These are phyloP conservation scores for Erebia palarica DNA, from an alignment of 2,888 invertebrate species.

Conservation along the genomic window DNA sequence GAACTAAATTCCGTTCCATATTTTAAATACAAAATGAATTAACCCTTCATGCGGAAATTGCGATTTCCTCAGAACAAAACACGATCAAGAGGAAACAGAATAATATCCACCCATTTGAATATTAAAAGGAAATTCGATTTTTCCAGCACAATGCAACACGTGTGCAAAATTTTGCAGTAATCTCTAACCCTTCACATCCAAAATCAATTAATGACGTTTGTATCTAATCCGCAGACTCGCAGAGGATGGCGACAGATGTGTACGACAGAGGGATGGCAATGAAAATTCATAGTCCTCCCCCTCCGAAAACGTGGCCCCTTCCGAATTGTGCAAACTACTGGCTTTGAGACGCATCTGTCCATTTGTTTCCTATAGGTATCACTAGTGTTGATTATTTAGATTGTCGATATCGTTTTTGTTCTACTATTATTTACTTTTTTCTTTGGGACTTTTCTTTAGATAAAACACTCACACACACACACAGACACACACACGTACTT, in stretches of 20 bases:
- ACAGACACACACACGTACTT: too few species aligned
- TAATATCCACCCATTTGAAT: neutral
- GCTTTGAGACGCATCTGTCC: conserved; percentile 76
- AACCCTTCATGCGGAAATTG: neutral
- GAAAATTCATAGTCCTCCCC: conserved; percentile 71
- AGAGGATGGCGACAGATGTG: conserved; percentile 75
- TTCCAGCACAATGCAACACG: conserved; percentile 47
- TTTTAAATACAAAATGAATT: neutral
- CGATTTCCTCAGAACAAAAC: neutral
- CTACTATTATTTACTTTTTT: neutral
- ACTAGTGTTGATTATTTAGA: conserved; percentile 41
- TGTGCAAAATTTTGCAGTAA: conserved; percentile 56
- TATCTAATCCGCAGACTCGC: conserved; percentile 72
- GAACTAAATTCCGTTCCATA: neutral
- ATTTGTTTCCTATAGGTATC: conserved; percentile 52
- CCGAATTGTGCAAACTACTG: conserved; percentile 76
- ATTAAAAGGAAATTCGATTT: conserved; percentile 18
- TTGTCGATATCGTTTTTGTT: conserved; percentile 36
- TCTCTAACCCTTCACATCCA: conserved; percentile 65
- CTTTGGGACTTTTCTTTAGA: too few species aligned
- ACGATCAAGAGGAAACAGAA: neutral
- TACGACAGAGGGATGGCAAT: conserved; percentile 69
- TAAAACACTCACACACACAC: too few species aligned
- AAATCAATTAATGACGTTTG: conserved; percentile 78
- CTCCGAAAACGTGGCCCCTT: conserved; percentile 62